Evolutionary conservation across 2,113 vertebrate genomes (phyloP).

Genomic region (Raja brachyura): DNA sequence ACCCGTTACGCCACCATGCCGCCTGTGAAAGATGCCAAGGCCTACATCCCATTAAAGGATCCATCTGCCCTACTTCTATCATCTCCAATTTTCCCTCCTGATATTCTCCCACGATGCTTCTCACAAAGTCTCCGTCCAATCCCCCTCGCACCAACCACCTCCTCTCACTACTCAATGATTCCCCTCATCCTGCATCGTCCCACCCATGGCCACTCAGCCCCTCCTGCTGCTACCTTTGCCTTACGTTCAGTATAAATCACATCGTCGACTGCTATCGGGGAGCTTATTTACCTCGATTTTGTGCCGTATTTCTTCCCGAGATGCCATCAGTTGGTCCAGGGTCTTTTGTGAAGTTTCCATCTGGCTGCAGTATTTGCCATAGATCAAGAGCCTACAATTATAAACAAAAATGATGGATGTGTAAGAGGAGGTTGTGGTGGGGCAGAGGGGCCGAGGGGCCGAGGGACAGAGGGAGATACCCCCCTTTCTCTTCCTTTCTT

Average conservation of each 20-base stretch:
- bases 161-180: too few species aligned
- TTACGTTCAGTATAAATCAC: background rate
- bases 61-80: too few species aligned
- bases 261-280: background rate
- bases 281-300: conserved; percentile 79
- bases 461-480: conserved; percentile 28
- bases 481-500: background rate
- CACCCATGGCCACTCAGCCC: background rate
- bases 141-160: too few species aligned
- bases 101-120: too few species aligned
- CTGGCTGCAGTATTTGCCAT: conserved; percentile 92
- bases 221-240: background rate
- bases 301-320: conserved; percentile 76
- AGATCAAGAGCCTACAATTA: conserved; percentile 77
- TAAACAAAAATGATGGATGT: background rate
- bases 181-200: too few species aligned
- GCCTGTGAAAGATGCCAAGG: too few species aligned
- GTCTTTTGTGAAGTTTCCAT: conserved; percentile 92
- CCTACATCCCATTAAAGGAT: too few species aligned
- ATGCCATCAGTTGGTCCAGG: conserved; percentile 78
- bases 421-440: too few species aligned
- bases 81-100: too few species aligned
- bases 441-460: background rate
- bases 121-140: too few species aligned
- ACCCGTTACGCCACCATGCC: too few species aligned